Evolutionary conservation across 1,140 invertebrate genomes (phyloP).

Genomic region (Macrotrachela quadricornifera): DNA sequence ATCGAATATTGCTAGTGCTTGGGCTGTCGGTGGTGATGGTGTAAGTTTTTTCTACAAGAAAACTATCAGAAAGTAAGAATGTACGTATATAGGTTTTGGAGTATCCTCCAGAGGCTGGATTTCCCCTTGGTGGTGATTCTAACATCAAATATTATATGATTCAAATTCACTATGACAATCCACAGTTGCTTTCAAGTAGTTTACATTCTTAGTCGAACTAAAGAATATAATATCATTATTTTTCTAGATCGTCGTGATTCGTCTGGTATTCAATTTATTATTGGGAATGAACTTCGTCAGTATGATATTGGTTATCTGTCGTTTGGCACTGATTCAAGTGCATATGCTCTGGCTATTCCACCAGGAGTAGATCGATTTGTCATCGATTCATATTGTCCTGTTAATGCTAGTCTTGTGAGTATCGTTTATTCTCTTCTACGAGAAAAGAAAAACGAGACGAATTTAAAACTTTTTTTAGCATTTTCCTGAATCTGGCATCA

Average conservation of each 20-base stretch:
- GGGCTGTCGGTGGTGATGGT: no score
- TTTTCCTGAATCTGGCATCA: not conserved
- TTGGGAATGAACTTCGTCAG: not conserved
- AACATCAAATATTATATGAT: not conserved
- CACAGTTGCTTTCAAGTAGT: not conserved
- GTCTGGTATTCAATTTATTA: not conserved
- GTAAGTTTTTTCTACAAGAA: no score
- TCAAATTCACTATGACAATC: constrained; percentile 7
- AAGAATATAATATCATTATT: no score
- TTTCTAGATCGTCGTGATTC: not conserved
- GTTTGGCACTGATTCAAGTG: not conserved
- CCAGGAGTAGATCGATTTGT: not conserved
- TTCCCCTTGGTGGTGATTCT: constrained; percentile 3
- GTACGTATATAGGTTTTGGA: no score
- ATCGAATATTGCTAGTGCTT: no score
- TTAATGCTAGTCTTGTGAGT: not conserved
- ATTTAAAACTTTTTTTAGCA: not conserved
- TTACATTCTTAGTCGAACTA: no score
- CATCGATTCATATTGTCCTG: not conserved
- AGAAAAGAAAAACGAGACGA: no score
- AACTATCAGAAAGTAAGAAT: no score
- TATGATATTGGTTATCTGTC: constrained; percentile 3
- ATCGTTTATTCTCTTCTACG: not conserved
- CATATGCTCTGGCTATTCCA: constrained; percentile 1
- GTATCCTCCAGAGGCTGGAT: not conserved